Percentiles rank a stretch among this genome's conserved stretches.
Conservation (phyloP, 2,888 invertebrate genomes). For the Liposcelis brunnea region DNA sequence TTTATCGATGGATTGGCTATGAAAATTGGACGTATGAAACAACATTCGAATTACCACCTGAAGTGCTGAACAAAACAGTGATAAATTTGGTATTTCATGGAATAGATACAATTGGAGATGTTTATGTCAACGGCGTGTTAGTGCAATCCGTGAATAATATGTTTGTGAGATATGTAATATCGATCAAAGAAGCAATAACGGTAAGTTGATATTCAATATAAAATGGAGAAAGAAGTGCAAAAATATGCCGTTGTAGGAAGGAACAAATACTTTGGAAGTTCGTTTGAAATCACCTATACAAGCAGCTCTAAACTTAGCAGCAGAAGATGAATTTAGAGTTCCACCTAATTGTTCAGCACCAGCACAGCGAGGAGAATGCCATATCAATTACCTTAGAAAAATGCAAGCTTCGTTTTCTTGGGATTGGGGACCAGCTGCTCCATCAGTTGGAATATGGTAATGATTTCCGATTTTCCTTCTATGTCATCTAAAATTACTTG, state of each 20-base stretch:
- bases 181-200: slow-evolving; percentile 41
- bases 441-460: slow-evolving; percentile 85
- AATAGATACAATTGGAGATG: slow-evolving; percentile 64
- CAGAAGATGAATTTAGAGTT: slow-evolving; percentile 32
- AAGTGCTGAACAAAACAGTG: slow-evolving; percentile 21
- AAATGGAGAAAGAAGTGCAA: too few species aligned
- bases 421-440: slow-evolving; percentile 95
- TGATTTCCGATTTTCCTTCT: too few species aligned
- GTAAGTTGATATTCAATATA: too few species aligned
- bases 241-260: too few species aligned
- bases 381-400: slow-evolving; percentile 78
- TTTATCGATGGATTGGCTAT: slow-evolving; percentile 65
- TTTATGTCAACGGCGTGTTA: slow-evolving; percentile 49
- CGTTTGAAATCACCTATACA: slow-evolving; percentile 30
- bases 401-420: slow-evolving; percentile 91
- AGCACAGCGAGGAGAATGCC: slow-evolving; percentile 69
- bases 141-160: slow-evolving; percentile 60
- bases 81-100: slow-evolving; percentile 59
- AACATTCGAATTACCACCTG: slow-evolving; percentile 33
- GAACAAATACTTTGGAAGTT: slow-evolving; percentile 23
- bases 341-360: slow-evolving; percentile 66
- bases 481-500: too few species aligned
- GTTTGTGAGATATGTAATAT: slow-evolving; percentile 62
- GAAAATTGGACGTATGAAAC: slow-evolving; percentile 61
- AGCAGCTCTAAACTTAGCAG: slow-evolving; percentile 31